Conservation (phyloP, 2,888 invertebrate genomes). For the Hydrotaea cyrtoneurina region DNA sequence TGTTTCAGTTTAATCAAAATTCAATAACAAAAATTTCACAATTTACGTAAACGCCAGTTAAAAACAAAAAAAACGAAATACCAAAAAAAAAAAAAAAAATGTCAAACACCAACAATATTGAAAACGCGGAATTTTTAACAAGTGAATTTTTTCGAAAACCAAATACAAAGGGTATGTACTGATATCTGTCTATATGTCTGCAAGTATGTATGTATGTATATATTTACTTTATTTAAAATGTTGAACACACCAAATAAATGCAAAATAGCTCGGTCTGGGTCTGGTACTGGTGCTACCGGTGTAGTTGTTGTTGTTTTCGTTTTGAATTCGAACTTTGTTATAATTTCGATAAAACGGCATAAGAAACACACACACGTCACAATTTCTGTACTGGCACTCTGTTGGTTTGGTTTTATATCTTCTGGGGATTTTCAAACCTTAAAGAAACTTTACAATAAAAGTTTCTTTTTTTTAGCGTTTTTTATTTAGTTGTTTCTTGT, state of each 20-base stretch:
- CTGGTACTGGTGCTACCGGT: background rate
- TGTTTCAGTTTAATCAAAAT: background rate
- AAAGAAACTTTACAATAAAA: background rate
- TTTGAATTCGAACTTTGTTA: slow-evolving; percentile 2
- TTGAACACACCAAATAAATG: slow-evolving; percentile 27
- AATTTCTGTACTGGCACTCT: background rate
- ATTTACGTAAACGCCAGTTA: slow-evolving; percentile 40
- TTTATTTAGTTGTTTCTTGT: background rate
- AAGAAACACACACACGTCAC: slow-evolving; percentile 8
- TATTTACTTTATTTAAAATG: slow-evolving; percentile 3
- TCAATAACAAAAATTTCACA: slow-evolving; percentile 27
- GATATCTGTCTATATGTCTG: background rate
- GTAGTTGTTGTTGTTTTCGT: background rate
- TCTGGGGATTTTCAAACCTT: background rate
- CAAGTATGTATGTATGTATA: background rate
- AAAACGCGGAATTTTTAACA: slow-evolving; percentile 22
- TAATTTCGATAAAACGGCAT: background rate
- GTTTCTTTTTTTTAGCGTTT: background rate
- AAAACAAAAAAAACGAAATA: background rate
- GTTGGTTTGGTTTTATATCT: background rate
- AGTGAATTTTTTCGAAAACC: slow-evolving; percentile 8
- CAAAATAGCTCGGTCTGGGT: background rate
- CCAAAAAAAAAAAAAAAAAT: no score
- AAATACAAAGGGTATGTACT: background rate
- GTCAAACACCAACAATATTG: background rate